Conservation (phyloP, 23 tunicate genomes). For the Halocynthia aurantium region DNA sequence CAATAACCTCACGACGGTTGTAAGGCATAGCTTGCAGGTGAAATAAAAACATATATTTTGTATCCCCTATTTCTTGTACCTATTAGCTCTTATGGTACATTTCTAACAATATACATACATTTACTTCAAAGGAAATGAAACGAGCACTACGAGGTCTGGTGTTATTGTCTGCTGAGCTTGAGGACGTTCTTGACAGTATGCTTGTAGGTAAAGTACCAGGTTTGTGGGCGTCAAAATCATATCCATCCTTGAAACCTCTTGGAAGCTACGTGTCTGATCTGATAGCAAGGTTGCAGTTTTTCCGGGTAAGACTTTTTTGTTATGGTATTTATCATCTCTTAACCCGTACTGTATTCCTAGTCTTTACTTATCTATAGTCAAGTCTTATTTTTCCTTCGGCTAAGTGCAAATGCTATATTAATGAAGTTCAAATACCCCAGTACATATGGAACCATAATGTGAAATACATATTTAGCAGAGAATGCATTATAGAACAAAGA, state of each 20-base stretch:
- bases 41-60: not conserved
- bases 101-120: not conserved
- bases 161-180: conserved; percentile 57
- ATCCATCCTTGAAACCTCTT: conserved; percentile 77
- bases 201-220: conserved; percentile 83
- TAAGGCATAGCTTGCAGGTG: conserved; percentile 54
- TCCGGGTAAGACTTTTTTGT: conserved; percentile 30
- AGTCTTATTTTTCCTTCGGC: too few relatives aligned
- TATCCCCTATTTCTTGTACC: too few relatives aligned
- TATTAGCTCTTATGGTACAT: not conserved
- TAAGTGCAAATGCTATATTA: too few relatives aligned
- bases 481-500: too few relatives aligned
- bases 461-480: too few relatives aligned
- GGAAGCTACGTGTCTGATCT: conserved; percentile 83
- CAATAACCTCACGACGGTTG: conserved; percentile 57
- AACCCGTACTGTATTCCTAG: too few relatives aligned
- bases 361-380: too few relatives aligned
- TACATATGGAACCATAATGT: too few relatives aligned
- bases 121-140: conserved; percentile 46
- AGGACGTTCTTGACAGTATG: conserved; percentile 79
- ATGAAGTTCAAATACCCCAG: too few relatives aligned
- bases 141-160: conserved; percentile 68
- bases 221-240: conserved; percentile 75
- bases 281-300: conserved; percentile 67
- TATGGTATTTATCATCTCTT: too few relatives aligned